phyloP scores from a whole-genome alignment of 2,888 invertebrate species.

The Euzophera pinguis region DNA sequence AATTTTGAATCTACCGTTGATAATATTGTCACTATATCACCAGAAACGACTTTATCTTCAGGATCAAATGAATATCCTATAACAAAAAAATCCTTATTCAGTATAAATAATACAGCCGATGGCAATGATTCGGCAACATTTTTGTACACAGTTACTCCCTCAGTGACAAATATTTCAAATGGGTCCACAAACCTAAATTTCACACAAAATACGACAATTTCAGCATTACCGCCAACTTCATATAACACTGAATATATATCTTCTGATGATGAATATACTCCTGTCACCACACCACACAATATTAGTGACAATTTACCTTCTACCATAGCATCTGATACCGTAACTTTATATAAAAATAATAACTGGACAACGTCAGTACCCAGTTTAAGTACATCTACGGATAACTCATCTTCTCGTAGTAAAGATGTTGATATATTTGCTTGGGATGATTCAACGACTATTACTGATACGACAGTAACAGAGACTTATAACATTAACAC shows the following conservation, averaged over 20 bases:
- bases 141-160: not conserved
- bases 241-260: not conserved
- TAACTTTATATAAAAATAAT: conserved; percentile 18
- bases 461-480: conserved; percentile 61
- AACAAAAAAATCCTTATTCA: not conserved
- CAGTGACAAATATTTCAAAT: not conserved
- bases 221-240: not conserved
- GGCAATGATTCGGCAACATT: not conserved
- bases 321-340: not conserved
- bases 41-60: conserved; percentile 13
- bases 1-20: conserved; percentile 21
- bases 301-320: not conserved
- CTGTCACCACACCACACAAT: not conserved
- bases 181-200: not conserved
- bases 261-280: not conserved
- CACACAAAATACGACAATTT: not conserved
- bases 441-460: conserved; percentile 62
- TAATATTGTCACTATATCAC: conserved; percentile 17
- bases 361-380: conserved; percentile 26
- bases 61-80: not conserved
- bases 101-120: too few relatives aligned
- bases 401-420: conserved; percentile 62
- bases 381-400: conserved; percentile 54
- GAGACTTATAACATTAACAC: conserved; percentile 42
- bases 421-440: conserved; percentile 70